Conservation (phyloP, 1,140 invertebrate species). For the Aphidius gifuensis region DNA sequence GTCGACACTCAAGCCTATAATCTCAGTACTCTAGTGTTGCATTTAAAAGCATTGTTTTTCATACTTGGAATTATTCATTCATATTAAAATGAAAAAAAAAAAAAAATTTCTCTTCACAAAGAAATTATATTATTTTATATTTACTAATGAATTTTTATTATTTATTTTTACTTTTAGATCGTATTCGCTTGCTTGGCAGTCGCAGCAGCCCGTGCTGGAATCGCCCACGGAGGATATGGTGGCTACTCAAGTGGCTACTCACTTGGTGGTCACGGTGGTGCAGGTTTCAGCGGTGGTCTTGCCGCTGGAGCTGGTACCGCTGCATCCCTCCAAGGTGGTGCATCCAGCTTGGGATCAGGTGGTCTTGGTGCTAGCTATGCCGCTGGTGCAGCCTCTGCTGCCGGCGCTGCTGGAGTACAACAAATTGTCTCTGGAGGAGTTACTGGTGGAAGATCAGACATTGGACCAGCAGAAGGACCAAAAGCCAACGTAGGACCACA, state of each 20-base stretch:
- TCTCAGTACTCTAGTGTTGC: constrained; percentile 13
- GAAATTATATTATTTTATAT: too few species aligned
- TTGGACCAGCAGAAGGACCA: constrained; percentile 54
- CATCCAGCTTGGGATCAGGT: constrained; percentile 53
- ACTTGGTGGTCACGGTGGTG: constrained; percentile 36
- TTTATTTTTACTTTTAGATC: constrained; percentile 36
- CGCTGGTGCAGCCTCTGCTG: constrained; percentile 51
- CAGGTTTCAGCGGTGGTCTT: constrained; percentile 52
- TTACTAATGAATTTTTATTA: too few species aligned
- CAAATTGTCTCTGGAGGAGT: constrained; percentile 55
- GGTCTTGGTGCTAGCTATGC: constrained; percentile 54
- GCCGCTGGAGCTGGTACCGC: constrained; percentile 52
- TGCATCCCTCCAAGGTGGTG: constrained; percentile 51
- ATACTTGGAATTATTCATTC: neutral
- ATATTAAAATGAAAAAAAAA: too few species aligned
- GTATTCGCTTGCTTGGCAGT: constrained; percentile 55
- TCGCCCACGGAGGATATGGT: constrained; percentile 44
- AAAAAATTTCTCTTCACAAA: neutral
- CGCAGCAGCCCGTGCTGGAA: constrained; percentile 50
- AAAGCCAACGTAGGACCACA: constrained; percentile 55
- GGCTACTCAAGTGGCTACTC: constrained; percentile 33
- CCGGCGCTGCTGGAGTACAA: constrained; percentile 52
- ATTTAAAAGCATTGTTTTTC: constrained; percentile 20
- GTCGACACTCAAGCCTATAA: too few species aligned
- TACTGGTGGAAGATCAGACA: constrained; percentile 51